A percentile compares a stretch with the other conserved stretches of the same genome.
phyloP scores from a whole-genome alignment of 2,113 vertebrate genomes.

The Cercopithecus mona region DNA sequence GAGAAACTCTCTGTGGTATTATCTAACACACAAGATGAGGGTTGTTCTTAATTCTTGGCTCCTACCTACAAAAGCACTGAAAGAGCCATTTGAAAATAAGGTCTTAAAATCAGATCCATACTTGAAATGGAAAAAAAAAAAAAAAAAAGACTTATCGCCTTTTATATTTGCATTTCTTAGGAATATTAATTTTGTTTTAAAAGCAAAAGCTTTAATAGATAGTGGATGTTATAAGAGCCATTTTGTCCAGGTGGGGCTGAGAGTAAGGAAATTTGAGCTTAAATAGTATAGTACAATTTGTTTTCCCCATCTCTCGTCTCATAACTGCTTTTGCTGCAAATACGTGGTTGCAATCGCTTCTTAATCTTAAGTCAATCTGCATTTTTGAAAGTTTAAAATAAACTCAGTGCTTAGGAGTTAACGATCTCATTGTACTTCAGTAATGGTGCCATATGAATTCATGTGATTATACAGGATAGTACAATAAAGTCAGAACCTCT shows the following conservation, averaged over 20 bases:
- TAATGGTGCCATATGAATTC: background rate
- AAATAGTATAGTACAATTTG: background rate
- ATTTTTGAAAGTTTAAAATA: conserved; percentile 37
- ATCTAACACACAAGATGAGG: conserved; percentile 50
- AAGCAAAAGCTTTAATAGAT: background rate
- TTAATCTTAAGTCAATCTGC: background rate
- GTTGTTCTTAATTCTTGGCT: conserved; percentile 40
- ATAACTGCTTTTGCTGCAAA: background rate
- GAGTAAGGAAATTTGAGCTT: background rate
- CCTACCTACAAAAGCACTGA: background rate
- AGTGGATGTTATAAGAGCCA: background rate
- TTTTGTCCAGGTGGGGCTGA: background rate
- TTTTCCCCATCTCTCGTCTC: background rate
- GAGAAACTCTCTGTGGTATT: conserved; percentile 70
- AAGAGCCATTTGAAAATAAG: conserved; percentile 29
- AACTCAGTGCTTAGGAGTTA: background rate
- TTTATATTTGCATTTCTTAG: background rate
- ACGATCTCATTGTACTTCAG: background rate
- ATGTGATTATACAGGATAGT: background rate
- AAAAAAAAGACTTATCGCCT: background rate
- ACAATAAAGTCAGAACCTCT: background rate
- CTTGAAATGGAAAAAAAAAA: background rate
- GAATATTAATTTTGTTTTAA: conserved; percentile 22
- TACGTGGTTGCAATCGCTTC: background rate
- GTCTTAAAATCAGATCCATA: background rate